These are phyloP conservation scores for Xestia sexstrigata DNA, from an alignment of 2,888 invertebrate species.

Conservation along the genomic window DNA sequence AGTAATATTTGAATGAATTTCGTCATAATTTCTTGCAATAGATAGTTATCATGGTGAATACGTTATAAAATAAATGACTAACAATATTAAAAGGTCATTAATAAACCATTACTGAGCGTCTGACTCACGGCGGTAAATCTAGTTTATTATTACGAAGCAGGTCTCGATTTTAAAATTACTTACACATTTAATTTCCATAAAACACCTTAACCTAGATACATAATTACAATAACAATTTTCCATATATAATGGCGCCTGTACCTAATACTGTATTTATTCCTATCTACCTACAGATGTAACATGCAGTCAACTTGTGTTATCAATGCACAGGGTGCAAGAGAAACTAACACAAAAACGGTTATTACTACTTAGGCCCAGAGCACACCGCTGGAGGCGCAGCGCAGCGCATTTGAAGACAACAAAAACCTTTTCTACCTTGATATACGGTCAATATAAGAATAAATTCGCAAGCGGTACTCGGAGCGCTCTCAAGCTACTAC, in stretches of 20 bases:
- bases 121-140: constrained; percentile 37
- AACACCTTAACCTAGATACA: neutral
- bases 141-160: constrained; percentile 20
- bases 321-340: too few species aligned
- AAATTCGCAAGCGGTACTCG: too few species aligned
- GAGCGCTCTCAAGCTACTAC: too few species aligned
- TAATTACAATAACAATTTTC: neutral
- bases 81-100: constrained; percentile 49
- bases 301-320: neutral
- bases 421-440: too few species aligned
- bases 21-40: neutral
- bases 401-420: too few species aligned
- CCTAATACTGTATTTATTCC: neutral
- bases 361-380: too few species aligned
- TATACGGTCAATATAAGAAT: too few species aligned
- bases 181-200: constrained; percentile 21
- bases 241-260: neutral
- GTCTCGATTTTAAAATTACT: constrained; percentile 4
- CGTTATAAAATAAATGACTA: constrained; percentile 12
- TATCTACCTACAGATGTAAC: neutral
- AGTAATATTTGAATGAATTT: constrained; percentile 1
- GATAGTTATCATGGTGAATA: constrained; percentile 8
- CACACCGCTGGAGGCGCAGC: too few species aligned
- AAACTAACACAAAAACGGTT: too few species aligned
- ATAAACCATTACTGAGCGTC: constrained; percentile 37